Evolutionary conservation across 2,888 invertebrate genomes (phyloP).

Genomic region (Tetragnatha montana): DNA sequence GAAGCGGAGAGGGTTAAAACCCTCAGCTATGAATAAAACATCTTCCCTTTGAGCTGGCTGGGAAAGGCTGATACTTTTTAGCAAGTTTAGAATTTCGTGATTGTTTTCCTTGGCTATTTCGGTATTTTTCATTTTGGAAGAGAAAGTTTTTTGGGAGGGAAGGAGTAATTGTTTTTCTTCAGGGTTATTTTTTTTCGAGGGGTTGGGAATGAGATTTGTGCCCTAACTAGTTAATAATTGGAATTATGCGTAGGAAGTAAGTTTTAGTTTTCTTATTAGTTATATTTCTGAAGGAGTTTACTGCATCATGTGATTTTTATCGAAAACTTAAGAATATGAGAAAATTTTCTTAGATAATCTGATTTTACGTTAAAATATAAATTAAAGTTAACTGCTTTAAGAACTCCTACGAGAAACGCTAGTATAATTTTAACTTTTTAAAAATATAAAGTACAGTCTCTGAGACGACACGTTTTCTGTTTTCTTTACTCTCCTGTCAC

Average conservation of each 20-base stretch:
- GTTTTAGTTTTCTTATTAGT: too few species aligned
- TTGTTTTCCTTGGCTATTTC: conserved; percentile 61
- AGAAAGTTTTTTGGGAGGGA: conserved; percentile 17
- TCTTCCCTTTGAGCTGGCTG: conserved; percentile 44
- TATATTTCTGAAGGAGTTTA: too few species aligned
- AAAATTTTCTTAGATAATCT: too few species aligned
- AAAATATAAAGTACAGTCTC: too few species aligned
- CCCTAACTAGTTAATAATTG: not conserved
- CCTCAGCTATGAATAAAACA: conserved; percentile 63
- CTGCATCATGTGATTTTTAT: too few species aligned
- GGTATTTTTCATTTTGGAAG: conserved; percentile 47
- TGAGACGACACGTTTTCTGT: too few species aligned
- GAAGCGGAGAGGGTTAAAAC: conserved; percentile 42
- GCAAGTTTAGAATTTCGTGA: conserved; percentile 67
- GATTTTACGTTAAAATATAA: too few species aligned
- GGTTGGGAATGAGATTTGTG: not conserved
- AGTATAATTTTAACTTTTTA: too few species aligned
- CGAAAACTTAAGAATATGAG: too few species aligned
- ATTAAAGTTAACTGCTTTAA: too few species aligned
- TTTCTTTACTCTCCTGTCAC: too few species aligned
- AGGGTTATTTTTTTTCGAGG: not conserved
- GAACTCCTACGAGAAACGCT: too few species aligned
- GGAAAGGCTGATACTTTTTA: conserved; percentile 65
- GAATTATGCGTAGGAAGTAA: not conserved
- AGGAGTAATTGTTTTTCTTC: conserved; percentile 29